A percentile compares a stretch with the other conserved stretches of the same genome.
Evolutionary conservation across 2,797 vertebrate species (phyloP).

Genomic region (Epinephelus awoara): DNA sequence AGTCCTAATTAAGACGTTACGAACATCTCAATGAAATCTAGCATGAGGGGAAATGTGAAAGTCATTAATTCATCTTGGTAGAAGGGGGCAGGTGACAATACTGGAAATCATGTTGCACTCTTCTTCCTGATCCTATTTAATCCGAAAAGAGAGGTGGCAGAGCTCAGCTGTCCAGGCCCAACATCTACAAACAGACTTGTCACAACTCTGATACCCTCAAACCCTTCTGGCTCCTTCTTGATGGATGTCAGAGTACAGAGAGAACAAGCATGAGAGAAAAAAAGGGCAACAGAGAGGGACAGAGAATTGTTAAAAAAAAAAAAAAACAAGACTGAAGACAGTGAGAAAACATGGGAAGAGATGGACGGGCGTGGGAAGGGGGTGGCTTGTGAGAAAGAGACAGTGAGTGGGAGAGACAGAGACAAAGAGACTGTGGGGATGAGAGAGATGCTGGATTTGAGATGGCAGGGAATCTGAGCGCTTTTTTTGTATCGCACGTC

Average conservation of each 20-base stretch:
- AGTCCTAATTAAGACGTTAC: not conserved
- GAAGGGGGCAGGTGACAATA: slow-evolving; percentile 15
- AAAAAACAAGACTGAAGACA: slow-evolving; percentile 12
- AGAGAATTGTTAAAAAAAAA: slow-evolving; percentile 1
- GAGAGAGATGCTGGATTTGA: slow-evolving; percentile 58
- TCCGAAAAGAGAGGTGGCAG: not conserved
- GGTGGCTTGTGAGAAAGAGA: slow-evolving; percentile 60
- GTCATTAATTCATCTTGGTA: slow-evolving; percentile 19
- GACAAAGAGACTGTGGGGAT: slow-evolving; percentile 64
- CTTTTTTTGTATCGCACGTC: slow-evolving; percentile 55
- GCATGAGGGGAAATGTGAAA: not conserved
- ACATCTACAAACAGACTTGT: slow-evolving; percentile 21
- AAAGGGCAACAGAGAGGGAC: not conserved
- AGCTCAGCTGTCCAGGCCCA: slow-evolving; percentile 9
- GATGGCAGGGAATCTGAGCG: slow-evolving; percentile 50
- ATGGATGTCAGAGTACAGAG: slow-evolving; percentile 13
- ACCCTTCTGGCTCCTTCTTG: not conserved
- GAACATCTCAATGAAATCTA: slow-evolving; percentile 8
- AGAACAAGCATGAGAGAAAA: slow-evolving; percentile 21
- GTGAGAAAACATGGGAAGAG: slow-evolving; percentile 33
- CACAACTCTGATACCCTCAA: slow-evolving; percentile 11
- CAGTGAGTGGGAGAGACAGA: slow-evolving; percentile 68
- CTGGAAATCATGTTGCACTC: not conserved
- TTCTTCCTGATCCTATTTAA: not conserved
- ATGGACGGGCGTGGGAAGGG: slow-evolving; percentile 59